Evolutionary conservation across 2,888 invertebrate species (phyloP).

Genomic region (Microctonus aethiopoides): DNA sequence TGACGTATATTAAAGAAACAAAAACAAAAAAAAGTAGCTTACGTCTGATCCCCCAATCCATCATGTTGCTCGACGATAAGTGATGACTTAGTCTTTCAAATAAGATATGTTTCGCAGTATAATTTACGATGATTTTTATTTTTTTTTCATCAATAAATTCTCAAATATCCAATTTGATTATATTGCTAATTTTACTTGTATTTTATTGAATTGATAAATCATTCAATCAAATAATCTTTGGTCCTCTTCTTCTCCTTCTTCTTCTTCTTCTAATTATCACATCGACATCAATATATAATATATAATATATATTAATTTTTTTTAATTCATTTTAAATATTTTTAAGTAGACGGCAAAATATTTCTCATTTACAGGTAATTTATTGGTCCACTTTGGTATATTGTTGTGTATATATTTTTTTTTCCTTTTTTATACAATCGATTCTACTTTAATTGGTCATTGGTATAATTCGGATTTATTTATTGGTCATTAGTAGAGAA

Average conservation of each 20-base stretch:
- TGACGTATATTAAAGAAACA: conserved; percentile 19
- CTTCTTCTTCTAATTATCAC: background rate
- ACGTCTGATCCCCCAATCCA: conserved; percentile 82
- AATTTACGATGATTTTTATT: background rate
- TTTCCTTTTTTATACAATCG: background rate
- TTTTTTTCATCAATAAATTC: background rate
- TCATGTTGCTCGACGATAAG: conserved; percentile 68
- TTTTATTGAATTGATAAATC: background rate
- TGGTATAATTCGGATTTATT: no score
- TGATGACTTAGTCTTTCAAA: conserved; percentile 32
- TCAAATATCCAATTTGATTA: background rate
- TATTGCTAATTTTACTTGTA: background rate
- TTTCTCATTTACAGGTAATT: background rate
- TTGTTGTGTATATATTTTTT: background rate
- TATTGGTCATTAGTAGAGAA: no score
- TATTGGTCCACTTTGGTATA: background rate
- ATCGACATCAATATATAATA: background rate
- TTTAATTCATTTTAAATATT: background rate
- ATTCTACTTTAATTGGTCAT: background rate
- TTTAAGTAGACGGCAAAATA: background rate
- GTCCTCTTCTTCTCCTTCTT: background rate
- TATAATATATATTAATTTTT: background rate
- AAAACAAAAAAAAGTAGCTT: conserved; percentile 69
- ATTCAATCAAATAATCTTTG: background rate
- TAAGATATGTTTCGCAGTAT: background rate